These are phyloP conservation scores for Schrankia costaestrigalis DNA, from an alignment of 2,888 invertebrate species.

Conservation along the genomic window DNA sequence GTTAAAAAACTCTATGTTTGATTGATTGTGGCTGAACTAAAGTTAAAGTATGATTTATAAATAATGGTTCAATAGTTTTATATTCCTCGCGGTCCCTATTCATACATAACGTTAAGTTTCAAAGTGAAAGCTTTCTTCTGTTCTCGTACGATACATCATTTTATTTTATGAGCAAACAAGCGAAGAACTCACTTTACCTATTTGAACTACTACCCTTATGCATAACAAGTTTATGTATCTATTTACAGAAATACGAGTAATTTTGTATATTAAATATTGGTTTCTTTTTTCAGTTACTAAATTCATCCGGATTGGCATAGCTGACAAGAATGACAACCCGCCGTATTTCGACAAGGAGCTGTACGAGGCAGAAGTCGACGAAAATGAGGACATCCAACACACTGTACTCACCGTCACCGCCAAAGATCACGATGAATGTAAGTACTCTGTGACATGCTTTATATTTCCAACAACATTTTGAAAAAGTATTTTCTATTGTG, in stretches of 20 bases:
- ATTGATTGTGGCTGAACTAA: too few species aligned
- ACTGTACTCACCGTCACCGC: conserved; percentile 98
- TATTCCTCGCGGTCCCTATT: too few species aligned
- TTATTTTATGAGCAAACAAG: conserved; percentile 25
- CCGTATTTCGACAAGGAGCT: conserved; percentile 98
- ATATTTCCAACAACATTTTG: too few species aligned
- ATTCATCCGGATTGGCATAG: conserved; percentile 98
- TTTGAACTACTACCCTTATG: background rate
- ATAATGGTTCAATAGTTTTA: too few species aligned
- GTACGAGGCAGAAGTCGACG: conserved; percentile 98
- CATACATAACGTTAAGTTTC: conserved; percentile 19
- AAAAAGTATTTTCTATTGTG: conserved; percentile 6
- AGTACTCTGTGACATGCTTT: too few species aligned
- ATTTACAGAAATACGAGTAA: background rate
- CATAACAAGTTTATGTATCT: too few species aligned
- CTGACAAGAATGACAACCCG: conserved; percentile 99
- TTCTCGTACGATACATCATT: conserved; percentile 28
- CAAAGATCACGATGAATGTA: conserved; percentile 99
- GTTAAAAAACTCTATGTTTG: too few species aligned
- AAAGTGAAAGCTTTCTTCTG: conserved; percentile 40
- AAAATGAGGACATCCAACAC: conserved; percentile 98
- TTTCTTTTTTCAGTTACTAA: conserved; percentile 92
- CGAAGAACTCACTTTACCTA: conserved; percentile 6
- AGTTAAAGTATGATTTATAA: too few species aligned
- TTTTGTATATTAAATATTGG: conserved; percentile 14